A percentile compares a stretch with the other conserved stretches of the same genome.
Conservation (phyloP, 1,140 invertebrate species). For the Drosophila ercepeae region DNA sequence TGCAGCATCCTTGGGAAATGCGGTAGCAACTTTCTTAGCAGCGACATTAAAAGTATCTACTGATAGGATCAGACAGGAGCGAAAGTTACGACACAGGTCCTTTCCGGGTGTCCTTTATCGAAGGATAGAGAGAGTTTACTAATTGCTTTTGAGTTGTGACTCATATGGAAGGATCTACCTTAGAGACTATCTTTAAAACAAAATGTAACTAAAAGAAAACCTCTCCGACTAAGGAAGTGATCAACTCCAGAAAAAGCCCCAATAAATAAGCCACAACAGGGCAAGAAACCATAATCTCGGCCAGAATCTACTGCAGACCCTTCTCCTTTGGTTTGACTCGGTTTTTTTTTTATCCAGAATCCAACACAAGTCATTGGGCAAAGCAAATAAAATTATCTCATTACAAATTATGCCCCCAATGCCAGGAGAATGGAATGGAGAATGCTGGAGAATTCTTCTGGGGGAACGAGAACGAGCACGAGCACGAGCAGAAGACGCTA, state of each 20-base stretch:
- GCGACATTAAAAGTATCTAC: background rate
- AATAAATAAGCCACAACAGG: conserved; percentile 26
- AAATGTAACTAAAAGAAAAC: too few species aligned
- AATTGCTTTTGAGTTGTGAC: conserved; percentile 28
- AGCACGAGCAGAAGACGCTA: conserved; percentile 63
- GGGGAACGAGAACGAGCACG: background rate
- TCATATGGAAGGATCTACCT: too few species aligned
- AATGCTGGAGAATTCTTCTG: background rate
- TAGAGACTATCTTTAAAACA: too few species aligned
- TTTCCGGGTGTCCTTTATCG: conserved; percentile 31
- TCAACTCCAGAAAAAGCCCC: background rate
- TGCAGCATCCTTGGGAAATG: conserved; percentile 12
- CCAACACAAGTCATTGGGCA: conserved; percentile 54
- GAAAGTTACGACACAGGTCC: conserved; percentile 24
- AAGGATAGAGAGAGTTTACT: conserved; percentile 9
- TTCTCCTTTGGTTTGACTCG: background rate
- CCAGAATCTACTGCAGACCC: background rate
- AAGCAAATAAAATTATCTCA: conserved; percentile 83
- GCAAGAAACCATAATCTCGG: conserved; percentile 10
- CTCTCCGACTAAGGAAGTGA: conserved; percentile 1
- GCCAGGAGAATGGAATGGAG: background rate
- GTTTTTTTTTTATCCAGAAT: background rate
- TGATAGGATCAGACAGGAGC: conserved; percentile 27
- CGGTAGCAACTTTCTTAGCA: background rate
- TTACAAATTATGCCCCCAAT: conserved; percentile 79